Evolutionary conservation across 37 sponge, comb jelly and placozoan species (phyloP), one percentile per base, ranked within the genome.

Genomic region (Chondrilla cf. caribensis): DNA sequence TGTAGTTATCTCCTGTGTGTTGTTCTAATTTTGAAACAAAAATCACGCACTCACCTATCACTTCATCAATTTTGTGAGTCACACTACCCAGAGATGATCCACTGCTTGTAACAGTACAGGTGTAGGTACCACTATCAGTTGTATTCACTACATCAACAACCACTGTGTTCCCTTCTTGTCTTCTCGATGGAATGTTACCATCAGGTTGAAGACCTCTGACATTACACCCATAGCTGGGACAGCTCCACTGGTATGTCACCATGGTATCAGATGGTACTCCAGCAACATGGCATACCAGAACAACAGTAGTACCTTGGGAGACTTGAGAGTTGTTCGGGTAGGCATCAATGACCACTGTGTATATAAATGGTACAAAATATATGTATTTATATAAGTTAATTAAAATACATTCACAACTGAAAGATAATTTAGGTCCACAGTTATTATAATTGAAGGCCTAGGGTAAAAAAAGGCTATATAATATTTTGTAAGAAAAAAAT

Each of bases 381-480:
- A 14, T 9, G 14, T 65, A 65, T n/a, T n/a, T n/a, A n/a, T n/a
- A n/a, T n/a, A n/a, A n/a, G n/a, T n/a, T n/a, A n/a, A n/a, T 54
- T 17, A 54, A 54, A 54, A n/a, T n/a, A n/a, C n/a, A n/a, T n/a
- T n/a, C n/a, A n/a, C n/a, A n/a, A n/a, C n/a, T n/a, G n/a, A n/a
- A n/a, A n/a, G n/a, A n/a, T n/a, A n/a, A n/a, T n/a, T n/a, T n/a
- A n/a, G n/a, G n/a, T 55, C 57, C 57, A 55, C 11, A 19, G 57
- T 55, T 19, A 19, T 55, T 19, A 19, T 17, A 55, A 17, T 79
- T 64, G 67, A 65, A 81, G 82, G 24, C 26, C 82, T 64, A 42
- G 38, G 77, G 62, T 24, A n/a, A 39, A 40, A 73, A 73, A 59
- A 54, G 76, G 65, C 62, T n/a, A 3, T 38, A 37, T 72, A 71